Conservation (phyloP, 2,797 vertebrate genomes). For the Microcaecilia unicolor region DNA sequence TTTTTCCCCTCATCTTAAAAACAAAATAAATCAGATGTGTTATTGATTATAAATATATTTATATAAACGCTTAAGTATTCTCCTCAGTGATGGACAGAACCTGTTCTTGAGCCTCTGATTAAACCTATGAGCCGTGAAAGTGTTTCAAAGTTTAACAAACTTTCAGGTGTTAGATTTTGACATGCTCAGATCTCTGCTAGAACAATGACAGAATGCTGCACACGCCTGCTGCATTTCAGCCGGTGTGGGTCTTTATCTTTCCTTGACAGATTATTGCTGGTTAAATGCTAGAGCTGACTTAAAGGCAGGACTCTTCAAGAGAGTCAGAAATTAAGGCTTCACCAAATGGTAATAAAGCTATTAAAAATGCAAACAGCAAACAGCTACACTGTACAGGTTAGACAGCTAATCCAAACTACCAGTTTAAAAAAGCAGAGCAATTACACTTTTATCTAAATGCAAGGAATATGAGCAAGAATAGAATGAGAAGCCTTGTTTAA, state of each 20-base stretch:
- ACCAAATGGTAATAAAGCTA: slow-evolving; percentile 73
- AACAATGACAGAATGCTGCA: slow-evolving; percentile 62
- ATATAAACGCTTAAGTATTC: slow-evolving; percentile 25
- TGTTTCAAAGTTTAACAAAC: slow-evolving; percentile 64
- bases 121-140: slow-evolving; percentile 47
- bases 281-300: slow-evolving; percentile 68
- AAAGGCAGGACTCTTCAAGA: slow-evolving; percentile 66
- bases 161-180: slow-evolving; percentile 63
- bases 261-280: slow-evolving; percentile 66
- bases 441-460: slow-evolving; percentile 80
- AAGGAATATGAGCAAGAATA: slow-evolving; percentile 69
- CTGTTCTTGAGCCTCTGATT: slow-evolving; percentile 38
- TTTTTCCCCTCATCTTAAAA: too few relatives aligned
- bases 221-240: slow-evolving; percentile 50
- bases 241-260: slow-evolving; percentile 52
- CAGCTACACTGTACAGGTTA: slow-evolving; percentile 65
- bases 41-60: too few relatives aligned
- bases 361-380: slow-evolving; percentile 79
- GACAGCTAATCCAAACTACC: slow-evolving; percentile 76
- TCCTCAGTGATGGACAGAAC: slow-evolving; percentile 31
- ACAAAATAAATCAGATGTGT: too few relatives aligned
- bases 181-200: slow-evolving; percentile 50
- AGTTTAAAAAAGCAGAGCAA: slow-evolving; percentile 70
- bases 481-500: slow-evolving; percentile 74
- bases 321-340: slow-evolving; percentile 72